Evolutionary conservation across 1,140 invertebrate species (phyloP), one percentile per base, ranked within the genome.

Genomic region (Zaprionus davidi): DNA sequence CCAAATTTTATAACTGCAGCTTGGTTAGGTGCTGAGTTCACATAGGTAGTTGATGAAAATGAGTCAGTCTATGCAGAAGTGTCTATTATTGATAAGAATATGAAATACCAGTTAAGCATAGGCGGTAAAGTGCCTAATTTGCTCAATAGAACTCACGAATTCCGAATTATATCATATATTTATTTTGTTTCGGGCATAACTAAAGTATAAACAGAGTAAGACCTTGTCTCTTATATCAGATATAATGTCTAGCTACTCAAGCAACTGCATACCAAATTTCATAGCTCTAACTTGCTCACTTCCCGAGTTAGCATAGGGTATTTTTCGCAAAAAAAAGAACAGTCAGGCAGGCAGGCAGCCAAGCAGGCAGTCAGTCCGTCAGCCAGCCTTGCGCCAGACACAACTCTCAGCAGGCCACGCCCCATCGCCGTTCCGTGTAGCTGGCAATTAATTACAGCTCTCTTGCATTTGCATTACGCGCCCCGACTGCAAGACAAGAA

Each of bases 361-460:
- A 26, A 7, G 5, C 26, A 28, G 6, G 9, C 31, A 34, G 31
- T 9, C 31, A 11, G 31, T 34, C 31, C 7, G 31, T 12, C 20
- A 26, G 5, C 28, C 26, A 9, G 68, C 41, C 73, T 58, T 71
- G 68, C 24, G 73, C 71, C 65, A 38, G 26, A 28, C 68, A 28
- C 60, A 49, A 41, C 53, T 71, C 56, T 51, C 60, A 41, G 17
- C 44, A 3, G 5, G 7, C 72, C 77, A 74, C 81, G 79, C 81
- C 75, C 79, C 62, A 17, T 11, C 1, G 41, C 26, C 51, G 51
- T 71, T 63, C 38, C 68, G 24, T 53, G 67, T 53, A 81, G 78
- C 76, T 57, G 49, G 74, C 74, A 84, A 84, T 84, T 84, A 84
- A 84, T 84, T 81, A 81, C 74, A 77, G 82, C 71, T 72, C 71